Evolutionary conservation across 2,113 vertebrate genomes (phyloP), one percentile per base, ranked within the genome.

Genomic region (Jacana jacana): DNA sequence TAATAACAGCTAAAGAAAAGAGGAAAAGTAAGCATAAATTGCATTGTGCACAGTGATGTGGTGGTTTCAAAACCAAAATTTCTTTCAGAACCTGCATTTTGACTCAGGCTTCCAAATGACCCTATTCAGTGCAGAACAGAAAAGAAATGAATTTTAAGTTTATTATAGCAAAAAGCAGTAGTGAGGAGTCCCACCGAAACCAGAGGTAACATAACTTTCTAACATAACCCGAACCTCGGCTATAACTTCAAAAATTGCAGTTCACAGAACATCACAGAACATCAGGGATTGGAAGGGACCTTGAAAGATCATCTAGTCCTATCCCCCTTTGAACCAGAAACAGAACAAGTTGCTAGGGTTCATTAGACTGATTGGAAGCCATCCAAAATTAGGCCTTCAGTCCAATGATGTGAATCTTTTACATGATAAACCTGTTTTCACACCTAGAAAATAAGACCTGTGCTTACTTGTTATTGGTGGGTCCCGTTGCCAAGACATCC

Each of bases 381-480:
- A 60, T 2, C 5, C 30, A 72, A 79, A 96, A 61, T 39, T 5
- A 64, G 13, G 42, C 78, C 17, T 76, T 19, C 52, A 46, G 57
- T 30, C 35, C 64, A 51, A 3, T 13, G 3, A 35, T 18, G 24
- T 35, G 63, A 44, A 65, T n/a, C 9, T 89, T 65, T 19, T 17
- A 65, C n/a, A 80, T 1, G 17, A 82, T 17, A 64, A 95, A 93
- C 10, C 44, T 48, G 28, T 35, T 82, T 73, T 84, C 33, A 40
- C 54, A 37, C 27, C 22, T 70, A 86, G 49, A 39, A 81, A 83
- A 30, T 15, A 48, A 83, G 91, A 84, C 52, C 28, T 1, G 9
- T 12, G 35, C 99, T 99, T 98, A 99, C 99, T 99, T 99, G 98
- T 99, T 99, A 91, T 98, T 99, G 91, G 98, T 97, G 37, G 99